phyloP scores from a whole-genome alignment of 2,797 vertebrate species.

The Hippocampus kuda region DNA sequence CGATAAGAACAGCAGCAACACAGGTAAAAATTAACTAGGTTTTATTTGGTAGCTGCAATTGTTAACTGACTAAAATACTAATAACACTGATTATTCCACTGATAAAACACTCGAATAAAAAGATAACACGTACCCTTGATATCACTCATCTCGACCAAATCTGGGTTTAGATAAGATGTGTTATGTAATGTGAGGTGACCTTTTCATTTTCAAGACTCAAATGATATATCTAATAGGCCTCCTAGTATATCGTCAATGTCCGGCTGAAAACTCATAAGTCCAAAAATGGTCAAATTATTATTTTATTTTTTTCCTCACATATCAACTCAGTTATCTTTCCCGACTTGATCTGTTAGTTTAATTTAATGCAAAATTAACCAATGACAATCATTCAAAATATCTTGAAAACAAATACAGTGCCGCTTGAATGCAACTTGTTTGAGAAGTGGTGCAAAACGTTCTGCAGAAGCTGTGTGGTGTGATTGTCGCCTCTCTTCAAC shows the following conservation, averaged over 20 bases:
- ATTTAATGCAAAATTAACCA: too few species aligned
- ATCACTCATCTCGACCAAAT: background rate
- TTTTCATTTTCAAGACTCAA: background rate
- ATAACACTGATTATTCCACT: slow-evolving; percentile 21
- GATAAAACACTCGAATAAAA: background rate
- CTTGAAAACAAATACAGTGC: too few species aligned
- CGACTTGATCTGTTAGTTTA: too few species aligned
- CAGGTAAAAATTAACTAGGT: slow-evolving; percentile 46
- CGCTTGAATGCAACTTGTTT: too few species aligned
- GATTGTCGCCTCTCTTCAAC: too few species aligned
- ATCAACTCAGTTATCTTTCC: too few species aligned
- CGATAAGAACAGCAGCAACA: slow-evolving; percentile 17
- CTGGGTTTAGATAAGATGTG: background rate
- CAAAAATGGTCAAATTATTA: too few species aligned
- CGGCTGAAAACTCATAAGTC: too few species aligned
- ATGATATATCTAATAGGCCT: background rate
- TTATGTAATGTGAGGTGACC: background rate
- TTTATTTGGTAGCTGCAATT: slow-evolving; percentile 5
- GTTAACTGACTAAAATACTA: slow-evolving; percentile 18
- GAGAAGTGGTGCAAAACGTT: too few species aligned
- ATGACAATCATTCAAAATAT: too few species aligned
- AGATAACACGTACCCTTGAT: background rate
- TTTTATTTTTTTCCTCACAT: too few species aligned
- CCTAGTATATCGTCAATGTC: background rate
- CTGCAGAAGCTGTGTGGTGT: too few species aligned